Evolutionary conservation across 1,140 invertebrate species (phyloP).

Genomic region (Zaprionus lachaisei): DNA sequence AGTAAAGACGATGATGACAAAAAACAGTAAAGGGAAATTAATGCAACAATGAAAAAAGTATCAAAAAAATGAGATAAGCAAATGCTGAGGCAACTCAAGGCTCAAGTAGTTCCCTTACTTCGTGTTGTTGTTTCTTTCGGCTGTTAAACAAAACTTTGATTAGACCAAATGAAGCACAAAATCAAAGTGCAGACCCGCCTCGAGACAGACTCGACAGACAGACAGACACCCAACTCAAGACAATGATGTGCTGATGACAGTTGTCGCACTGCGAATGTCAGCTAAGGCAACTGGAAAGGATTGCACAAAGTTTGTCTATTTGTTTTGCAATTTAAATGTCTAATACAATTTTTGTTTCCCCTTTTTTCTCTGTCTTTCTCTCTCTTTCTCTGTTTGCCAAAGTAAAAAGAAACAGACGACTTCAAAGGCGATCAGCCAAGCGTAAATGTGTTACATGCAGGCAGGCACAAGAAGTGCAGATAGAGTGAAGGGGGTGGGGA

Average conservation of each 20-base stretch:
- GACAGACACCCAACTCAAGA: conserved; percentile 55
- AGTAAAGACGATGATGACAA: conserved; percentile 26
- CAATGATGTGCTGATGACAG: conserved; percentile 71
- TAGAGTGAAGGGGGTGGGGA: background rate
- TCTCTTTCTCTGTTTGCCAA: conserved; percentile 5
- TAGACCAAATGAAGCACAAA: conserved; percentile 79
- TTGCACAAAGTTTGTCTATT: conserved; percentile 67
- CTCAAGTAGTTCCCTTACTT: conserved; percentile 36
- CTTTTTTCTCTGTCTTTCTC: background rate
- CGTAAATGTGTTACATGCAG: conserved; percentile 30
- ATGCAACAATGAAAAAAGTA: conserved; percentile 25
- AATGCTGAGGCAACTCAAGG: conserved; percentile 59
- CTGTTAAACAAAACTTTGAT: conserved; percentile 68
- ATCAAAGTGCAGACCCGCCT: conserved; percentile 59
- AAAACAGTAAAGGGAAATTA: conserved; percentile 11
- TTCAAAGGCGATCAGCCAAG: conserved; percentile 53
- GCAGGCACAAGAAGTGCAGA: background rate
- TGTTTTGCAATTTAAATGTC: conserved; percentile 68
- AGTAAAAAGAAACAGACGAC: conserved; percentile 30
- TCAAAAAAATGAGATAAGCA: conserved; percentile 54
- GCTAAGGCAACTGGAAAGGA: conserved; percentile 48
- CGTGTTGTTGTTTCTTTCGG: conserved; percentile 24
- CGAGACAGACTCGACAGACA: conserved; percentile 18
- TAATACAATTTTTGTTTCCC: conserved; percentile 24
- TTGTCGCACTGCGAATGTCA: conserved; percentile 45